Evolutionary conservation across 1,140 invertebrate species (phyloP), one percentile per base, ranked within the genome.

Genomic region (Thrips palmi): DNA sequence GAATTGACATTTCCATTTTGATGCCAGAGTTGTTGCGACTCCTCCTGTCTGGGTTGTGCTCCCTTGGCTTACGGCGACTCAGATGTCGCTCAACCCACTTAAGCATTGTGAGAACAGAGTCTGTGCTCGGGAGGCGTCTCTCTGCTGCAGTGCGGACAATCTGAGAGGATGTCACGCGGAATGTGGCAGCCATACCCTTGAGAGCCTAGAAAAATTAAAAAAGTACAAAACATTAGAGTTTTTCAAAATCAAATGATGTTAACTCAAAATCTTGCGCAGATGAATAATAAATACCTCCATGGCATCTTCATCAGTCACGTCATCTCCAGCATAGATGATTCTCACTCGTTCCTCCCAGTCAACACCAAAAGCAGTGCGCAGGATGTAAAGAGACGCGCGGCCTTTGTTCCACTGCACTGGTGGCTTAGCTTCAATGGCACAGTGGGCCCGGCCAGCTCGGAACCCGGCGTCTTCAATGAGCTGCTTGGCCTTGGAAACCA

Each of bases 361-460:
- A 0, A 88, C 66, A 10, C 84, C 86, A 53, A 88, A 88, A 0
- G 83, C 77, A 1, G 83, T 88, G 37, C 85, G 68, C 23, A 89
- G 52, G 46, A 89, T 89, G 51, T 89, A 87, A 47, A 89, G 84
- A 1, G 81, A 84, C 30, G 84, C 86, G 27, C 82, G 70, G 43
- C 80, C 85, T 57, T 91, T 89, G 52, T 89, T 82, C 85, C 85
- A 89, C 49, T 82, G 70, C 0, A 89, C 83, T 0, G 83, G 83
- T 23, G 84, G 84, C 46, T 80, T 78, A 0, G 83, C 84, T 56
- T 91, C 85, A 10, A 88, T 64, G 0, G 83, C 83, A 50, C 78
- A 84, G 52, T 85, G 80, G 7, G 81, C 81, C 20, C 70, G 57
- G 25, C 71, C 76, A 7, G 79, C 72, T 45, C 69, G 69, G 54